These are phyloP conservation scores for Pycnomerus fuliginosus DNA, from an alignment of 2,888 invertebrate species.

Conservation along the genomic window DNA sequence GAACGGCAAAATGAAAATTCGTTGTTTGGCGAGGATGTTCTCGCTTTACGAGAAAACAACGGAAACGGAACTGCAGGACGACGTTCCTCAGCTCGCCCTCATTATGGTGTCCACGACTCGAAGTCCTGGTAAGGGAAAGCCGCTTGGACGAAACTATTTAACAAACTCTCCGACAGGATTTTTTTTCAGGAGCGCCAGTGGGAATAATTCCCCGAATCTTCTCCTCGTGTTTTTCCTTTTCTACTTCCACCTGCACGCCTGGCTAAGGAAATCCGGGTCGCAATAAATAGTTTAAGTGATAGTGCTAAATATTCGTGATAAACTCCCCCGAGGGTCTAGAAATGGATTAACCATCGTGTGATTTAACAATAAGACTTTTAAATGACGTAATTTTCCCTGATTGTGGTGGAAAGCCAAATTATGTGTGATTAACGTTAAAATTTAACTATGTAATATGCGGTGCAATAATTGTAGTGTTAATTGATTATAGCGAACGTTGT, in stretches of 20 bases:
- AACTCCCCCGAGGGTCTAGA: conserved; percentile 11
- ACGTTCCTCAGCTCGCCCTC: conserved; percentile 46
- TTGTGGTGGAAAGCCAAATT: conserved; percentile 10
- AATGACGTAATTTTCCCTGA: conserved; percentile 12
- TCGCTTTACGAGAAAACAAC: conserved; percentile 43
- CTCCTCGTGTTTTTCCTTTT: conserved; percentile 20
- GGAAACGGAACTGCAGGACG: conserved; percentile 46
- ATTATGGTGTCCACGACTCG: conserved; percentile 47
- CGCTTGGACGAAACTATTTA: too few species aligned
- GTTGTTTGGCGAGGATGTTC: conserved; percentile 48
- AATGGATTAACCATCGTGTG: conserved; percentile 19
- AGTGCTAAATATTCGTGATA: background rate
- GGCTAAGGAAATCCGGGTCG: conserved; percentile 23
- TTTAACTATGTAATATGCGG: conserved; percentile 26
- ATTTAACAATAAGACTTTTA: conserved; percentile 10
- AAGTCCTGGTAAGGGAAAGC: too few species aligned
- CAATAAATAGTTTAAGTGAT: conserved; percentile 9
- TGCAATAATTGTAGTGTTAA: conserved; percentile 37
- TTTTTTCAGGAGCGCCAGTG: conserved; percentile 17
- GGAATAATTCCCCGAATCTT: conserved; percentile 8
- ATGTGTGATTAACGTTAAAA: conserved; percentile 33
- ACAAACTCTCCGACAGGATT: conserved; percentile 14
- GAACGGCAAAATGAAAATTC: conserved; percentile 45
- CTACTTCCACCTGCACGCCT: conserved; percentile 28
- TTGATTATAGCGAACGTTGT: conserved; percentile 4